Evolutionary conservation across 2,888 invertebrate species (phyloP).

Genomic region (Caenorhabditis imperialis): DNA sequence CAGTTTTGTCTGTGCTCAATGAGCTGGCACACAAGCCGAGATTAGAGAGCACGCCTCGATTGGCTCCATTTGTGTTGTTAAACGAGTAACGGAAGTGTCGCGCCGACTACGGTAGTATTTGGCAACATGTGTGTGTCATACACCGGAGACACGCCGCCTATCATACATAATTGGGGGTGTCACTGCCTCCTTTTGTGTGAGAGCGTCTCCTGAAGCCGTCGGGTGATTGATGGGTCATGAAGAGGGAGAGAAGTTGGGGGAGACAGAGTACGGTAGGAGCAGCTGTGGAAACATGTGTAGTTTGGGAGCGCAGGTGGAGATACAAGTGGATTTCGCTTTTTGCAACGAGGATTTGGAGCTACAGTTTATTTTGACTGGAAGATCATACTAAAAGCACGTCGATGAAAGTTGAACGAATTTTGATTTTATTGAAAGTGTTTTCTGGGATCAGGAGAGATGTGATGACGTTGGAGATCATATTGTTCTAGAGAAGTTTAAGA

Average conservation of each 20-base stretch:
- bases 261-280: background rate
- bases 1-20: conserved; percentile 29
- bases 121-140: conserved; percentile 7
- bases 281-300: conserved; percentile 7
- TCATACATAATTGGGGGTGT: conserved; percentile 32
- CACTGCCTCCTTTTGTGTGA: conserved; percentile 13
- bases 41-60: conserved; percentile 41
- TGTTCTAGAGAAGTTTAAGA: too few species aligned
- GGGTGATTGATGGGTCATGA: conserved; percentile 34
- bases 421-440: too few species aligned
- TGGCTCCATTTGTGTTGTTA: conserved; percentile 3
- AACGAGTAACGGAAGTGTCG: too few species aligned
- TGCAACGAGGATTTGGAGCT: too few species aligned
- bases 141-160: conserved; percentile 17
- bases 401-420: too few species aligned
- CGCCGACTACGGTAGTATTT: background rate
- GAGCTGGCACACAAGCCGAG: conserved; percentile 5
- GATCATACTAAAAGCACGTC: too few species aligned
- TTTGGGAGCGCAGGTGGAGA: background rate
- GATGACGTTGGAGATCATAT: too few species aligned
- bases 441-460: too few species aligned
- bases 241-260: too few species aligned
- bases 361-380: too few species aligned
- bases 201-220: conserved; percentile 15
- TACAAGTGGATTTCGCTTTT: too few species aligned